These are phyloP conservation scores for Tolypeutes matacus DNA, from an alignment of 2,797 vertebrate species.

Conservation along the genomic window DNA sequence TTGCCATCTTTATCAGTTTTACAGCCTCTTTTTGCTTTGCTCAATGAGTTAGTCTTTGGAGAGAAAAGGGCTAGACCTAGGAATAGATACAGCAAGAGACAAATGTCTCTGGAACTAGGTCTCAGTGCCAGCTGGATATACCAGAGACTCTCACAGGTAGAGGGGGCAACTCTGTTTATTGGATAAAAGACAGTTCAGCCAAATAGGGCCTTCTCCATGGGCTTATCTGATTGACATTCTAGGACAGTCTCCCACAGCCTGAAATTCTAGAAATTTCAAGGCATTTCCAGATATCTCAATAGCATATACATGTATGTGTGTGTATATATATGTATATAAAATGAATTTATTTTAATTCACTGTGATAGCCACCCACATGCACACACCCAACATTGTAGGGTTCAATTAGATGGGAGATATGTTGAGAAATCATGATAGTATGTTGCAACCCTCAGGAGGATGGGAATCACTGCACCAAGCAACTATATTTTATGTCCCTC, in stretches of 20 bases:
- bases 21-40: conserved; percentile 1
- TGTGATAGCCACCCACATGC: neutral
- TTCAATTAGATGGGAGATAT: neutral
- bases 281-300: neutral
- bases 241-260: neutral
- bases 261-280: neutral
- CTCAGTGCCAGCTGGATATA: neutral
- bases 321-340: neutral
- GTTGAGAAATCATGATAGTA: neutral
- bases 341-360: neutral
- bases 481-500: conserved; percentile 30
- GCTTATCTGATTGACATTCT: neutral
- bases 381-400: neutral
- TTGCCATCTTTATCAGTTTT: neutral
- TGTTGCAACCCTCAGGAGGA: neutral
- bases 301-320: neutral
- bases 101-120: neutral
- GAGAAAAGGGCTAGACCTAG: neutral
- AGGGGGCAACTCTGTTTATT: neutral
- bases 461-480: neutral
- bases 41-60: neutral
- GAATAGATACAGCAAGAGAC: neutral
- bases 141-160: neutral
- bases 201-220: neutral
- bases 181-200: neutral